Percentiles rank a stretch among this genome's conserved stretches.
These are phyloP conservation scores for Sisyra terminalis DNA, from an alignment of 2,888 invertebrate species.

Conservation along the genomic window DNA sequence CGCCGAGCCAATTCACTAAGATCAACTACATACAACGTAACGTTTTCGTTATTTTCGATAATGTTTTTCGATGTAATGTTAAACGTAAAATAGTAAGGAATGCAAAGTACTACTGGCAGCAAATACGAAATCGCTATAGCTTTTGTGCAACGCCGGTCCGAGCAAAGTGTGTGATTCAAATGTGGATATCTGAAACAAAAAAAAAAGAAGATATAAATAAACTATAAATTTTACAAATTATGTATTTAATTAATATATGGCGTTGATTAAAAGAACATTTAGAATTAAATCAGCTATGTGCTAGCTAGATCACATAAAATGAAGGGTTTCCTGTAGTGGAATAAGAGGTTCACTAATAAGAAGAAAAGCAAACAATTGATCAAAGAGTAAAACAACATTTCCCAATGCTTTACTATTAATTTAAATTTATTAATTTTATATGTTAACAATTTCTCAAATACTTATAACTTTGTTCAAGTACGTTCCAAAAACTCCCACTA, in stretches of 20 bases:
- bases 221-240: neutral
- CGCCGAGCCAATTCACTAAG: conserved; percentile 26
- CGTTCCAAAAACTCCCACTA: too few species aligned
- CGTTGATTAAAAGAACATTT: too few species aligned
- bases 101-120: conserved; percentile 61
- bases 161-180: conserved; percentile 55
- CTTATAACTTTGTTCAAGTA: too few species aligned
- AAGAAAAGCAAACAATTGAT: too few species aligned
- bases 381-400: too few species aligned
- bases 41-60: conserved; percentile 35
- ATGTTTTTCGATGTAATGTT: conserved; percentile 35
- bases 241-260: neutral
- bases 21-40: conserved; percentile 35
- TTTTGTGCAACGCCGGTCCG: conserved; percentile 55
- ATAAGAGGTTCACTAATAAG: too few species aligned
- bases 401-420: too few species aligned
- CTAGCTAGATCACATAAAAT: too few species aligned
- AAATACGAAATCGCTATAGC: conserved; percentile 63
- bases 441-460: too few species aligned
- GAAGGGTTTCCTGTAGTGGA: too few species aligned
- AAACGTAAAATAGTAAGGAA: conserved; percentile 67
- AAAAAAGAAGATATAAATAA: conserved; percentile 7
- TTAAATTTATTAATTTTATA: too few species aligned
- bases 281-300: too few species aligned
- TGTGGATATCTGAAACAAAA: conserved; percentile 52